phyloP scores from a whole-genome alignment of 2,797 vertebrate species.

The Scolopax bukidnonensis region DNA sequence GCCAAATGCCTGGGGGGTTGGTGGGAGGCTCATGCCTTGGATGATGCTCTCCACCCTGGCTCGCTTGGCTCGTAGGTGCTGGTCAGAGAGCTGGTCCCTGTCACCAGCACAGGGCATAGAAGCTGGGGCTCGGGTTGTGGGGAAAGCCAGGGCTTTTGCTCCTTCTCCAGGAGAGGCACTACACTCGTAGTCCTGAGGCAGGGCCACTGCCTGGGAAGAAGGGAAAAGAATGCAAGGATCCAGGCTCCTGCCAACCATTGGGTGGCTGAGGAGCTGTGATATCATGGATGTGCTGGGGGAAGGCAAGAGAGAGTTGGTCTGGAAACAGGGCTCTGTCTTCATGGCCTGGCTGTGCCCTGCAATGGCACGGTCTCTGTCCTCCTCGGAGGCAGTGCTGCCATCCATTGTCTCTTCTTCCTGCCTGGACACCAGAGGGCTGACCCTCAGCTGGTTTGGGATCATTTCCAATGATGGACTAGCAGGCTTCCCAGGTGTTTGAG shows the following conservation, averaged over 20 bases:
- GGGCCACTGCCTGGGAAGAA: constrained; percentile 67
- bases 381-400: not conserved
- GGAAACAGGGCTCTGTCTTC: constrained; percentile 79
- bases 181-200: constrained; percentile 74
- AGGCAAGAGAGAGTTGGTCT: constrained; percentile 75
- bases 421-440: not conserved
- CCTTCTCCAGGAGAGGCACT: constrained; percentile 77
- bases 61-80: constrained; percentile 88
- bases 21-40: constrained; percentile 86
- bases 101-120: constrained; percentile 67
- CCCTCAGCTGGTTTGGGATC: not conserved
- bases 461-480: not conserved
- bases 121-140: constrained; percentile 38
- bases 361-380: constrained; percentile 63
- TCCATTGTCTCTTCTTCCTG: not conserved
- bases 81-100: constrained; percentile 76
- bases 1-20: constrained; percentile 62
- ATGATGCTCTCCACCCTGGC: constrained; percentile 94
- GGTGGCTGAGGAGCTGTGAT: constrained; percentile 83
- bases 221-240: constrained; percentile 79
- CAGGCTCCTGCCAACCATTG: constrained; percentile 71
- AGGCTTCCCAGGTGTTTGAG: not conserved
- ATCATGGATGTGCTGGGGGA: constrained; percentile 79
- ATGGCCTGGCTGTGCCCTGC: constrained; percentile 76
- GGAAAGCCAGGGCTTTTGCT: constrained; percentile 64